Evolutionary conservation across 2,113 vertebrate species (phyloP), one percentile per base, ranked within the genome.

Genomic region (Psittacara wagleri): DNA sequence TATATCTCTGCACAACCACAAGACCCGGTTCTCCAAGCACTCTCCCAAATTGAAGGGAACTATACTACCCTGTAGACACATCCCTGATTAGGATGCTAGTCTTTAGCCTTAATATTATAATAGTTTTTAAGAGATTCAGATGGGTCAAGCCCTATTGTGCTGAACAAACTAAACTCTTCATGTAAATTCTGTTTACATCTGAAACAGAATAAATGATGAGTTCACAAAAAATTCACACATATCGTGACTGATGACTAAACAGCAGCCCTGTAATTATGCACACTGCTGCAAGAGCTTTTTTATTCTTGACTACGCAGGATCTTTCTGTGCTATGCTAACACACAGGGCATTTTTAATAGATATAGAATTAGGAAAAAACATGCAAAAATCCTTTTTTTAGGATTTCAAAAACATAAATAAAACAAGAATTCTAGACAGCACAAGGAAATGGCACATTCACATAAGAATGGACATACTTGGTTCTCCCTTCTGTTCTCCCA

Each of bases 181-280:
- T 18, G 39, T 31, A 49, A 25, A 49, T 64, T 52, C 43, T 61
- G 80, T 76, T 90, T 39, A 80, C 49, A 89, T 86, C 83, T 83
- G 64, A 96, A 94, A 90, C 39, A 19, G 69, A 92, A 75, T 39
- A 64, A 81, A 75, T 48, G 57, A 52, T 62, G 25, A 80, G 86
- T 75, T 86, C 76, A 88, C 75, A 70, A 86, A 74, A 73, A 90
- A 88, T 66, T 72, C 62, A 62, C 69, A 55, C 16, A 1, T 61
- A 70, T 24, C 37, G 8, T 69, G 92, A 94, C 64, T 79, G 69
- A 93, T 89, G 92, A 93, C 92, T 96, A 91, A 96, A 90, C 44
- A 88, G 80, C 76, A 91, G 90, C 70, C 88, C 90, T 86, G 37
- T 76, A 93, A 95, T 94, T 92, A 92, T 44, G 83, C 64, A 82